These are phyloP conservation scores for Gymnocephalus cernua DNA, from an alignment of 2,113 vertebrate species.

Conservation along the genomic window DNA sequence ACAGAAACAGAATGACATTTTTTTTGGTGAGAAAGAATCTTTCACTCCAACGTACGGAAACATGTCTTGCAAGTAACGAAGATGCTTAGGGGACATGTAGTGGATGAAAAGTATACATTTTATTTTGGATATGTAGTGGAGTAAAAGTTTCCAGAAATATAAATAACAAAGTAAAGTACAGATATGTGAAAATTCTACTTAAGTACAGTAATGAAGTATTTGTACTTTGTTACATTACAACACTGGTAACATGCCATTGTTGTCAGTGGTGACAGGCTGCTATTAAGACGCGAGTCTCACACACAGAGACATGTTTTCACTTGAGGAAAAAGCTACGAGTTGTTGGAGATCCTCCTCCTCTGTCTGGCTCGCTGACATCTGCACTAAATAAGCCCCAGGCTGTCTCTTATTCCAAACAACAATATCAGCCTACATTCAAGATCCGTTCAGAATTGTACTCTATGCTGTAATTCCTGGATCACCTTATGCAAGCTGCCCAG, in stretches of 20 bases:
- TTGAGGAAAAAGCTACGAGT: neutral
- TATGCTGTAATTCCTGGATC: slow-evolving; percentile 61
- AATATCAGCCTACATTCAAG: slow-evolving; percentile 48
- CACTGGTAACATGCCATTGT: neutral
- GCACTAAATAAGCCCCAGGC: slow-evolving; percentile 24
- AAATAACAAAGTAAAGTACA: too few relatives aligned
- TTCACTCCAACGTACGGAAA: too few relatives aligned
- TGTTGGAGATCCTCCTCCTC: slow-evolving; percentile 18
- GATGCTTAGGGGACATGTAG: too few relatives aligned
- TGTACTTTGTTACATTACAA: too few relatives aligned
- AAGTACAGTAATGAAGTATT: too few relatives aligned
- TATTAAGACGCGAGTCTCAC: neutral
- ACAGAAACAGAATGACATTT: too few relatives aligned
- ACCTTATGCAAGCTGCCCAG: slow-evolving; percentile 59
- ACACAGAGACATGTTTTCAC: neutral
- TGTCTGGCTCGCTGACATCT: slow-evolving; percentile 30
- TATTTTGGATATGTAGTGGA: too few relatives aligned
- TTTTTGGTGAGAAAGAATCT: too few relatives aligned
- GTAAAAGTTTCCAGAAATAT: too few relatives aligned
- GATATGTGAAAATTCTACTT: too few relatives aligned
- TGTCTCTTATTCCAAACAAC: slow-evolving; percentile 40
- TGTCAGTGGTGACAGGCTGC: neutral
- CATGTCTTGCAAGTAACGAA: too few relatives aligned
- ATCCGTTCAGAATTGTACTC: slow-evolving; percentile 54
- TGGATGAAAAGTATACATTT: too few relatives aligned